These are phyloP conservation scores for Apogon talboti DNA, from an alignment of 2,797 vertebrate genomes.

Conservation along the genomic window DNA sequence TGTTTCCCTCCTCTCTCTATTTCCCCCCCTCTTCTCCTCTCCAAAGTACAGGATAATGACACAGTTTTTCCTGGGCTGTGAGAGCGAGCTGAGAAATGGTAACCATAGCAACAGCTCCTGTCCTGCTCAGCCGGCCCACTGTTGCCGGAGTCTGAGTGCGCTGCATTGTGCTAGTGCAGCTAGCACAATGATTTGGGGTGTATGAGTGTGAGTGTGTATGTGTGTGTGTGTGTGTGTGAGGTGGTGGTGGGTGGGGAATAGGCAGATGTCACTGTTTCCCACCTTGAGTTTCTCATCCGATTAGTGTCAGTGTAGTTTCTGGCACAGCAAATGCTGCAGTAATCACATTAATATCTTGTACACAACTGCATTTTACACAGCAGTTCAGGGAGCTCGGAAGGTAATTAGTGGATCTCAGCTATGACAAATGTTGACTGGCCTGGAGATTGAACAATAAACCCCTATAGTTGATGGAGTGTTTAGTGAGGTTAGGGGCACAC, in stretches of 20 bases:
- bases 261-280: conserved; percentile 63
- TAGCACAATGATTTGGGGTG: conserved; percentile 58
- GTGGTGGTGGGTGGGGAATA: conserved; percentile 41
- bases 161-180: conserved; percentile 69
- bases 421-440: conserved; percentile 62
- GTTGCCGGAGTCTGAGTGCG: conserved; percentile 69
- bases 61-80: conserved; percentile 83
- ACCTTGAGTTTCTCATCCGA: conserved; percentile 53
- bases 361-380: conserved; percentile 41
- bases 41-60: conserved; percentile 87
- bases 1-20: conserved; percentile 51
- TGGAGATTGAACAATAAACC: conserved; percentile 51
- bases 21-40: conserved; percentile 64
- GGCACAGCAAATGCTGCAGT: conserved; percentile 47
- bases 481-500: conserved; percentile 39
- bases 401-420: conserved; percentile 61
- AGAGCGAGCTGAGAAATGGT: conserved; percentile 81
- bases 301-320: conserved; percentile 48
- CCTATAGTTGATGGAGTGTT: conserved; percentile 43
- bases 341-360: conserved; percentile 50
- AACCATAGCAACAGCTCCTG: conserved; percentile 87
- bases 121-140: conserved; percentile 80
- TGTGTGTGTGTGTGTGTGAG: not conserved
- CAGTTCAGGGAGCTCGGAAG: conserved; percentile 47
- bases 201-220: conserved; percentile 20